Percentiles rank a stretch among this genome's conserved stretches.
Conservation (phyloP, 23 tunicate genomes). For the Oikopleura dioica region DNA sequence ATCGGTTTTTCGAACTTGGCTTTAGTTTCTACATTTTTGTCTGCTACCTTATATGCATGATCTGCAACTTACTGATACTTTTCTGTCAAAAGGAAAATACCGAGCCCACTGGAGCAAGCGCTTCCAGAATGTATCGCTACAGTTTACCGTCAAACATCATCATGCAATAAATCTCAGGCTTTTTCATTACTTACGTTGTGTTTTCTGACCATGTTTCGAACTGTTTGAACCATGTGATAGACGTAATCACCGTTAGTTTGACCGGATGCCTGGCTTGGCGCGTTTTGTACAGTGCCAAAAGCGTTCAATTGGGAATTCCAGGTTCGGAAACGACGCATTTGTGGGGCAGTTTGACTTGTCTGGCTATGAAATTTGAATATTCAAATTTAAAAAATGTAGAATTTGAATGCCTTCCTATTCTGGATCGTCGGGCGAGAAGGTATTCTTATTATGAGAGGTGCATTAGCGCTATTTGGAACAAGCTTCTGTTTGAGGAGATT, state of each 20-base stretch:
- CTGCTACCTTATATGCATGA: background rate
- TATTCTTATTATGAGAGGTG: background rate
- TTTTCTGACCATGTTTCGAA: background rate
- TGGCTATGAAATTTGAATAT: too few species aligned
- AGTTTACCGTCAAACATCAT: background rate
- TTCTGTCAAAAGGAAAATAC: background rate
- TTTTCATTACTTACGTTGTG: too few species aligned
- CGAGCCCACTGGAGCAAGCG: too few species aligned
- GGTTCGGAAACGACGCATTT: background rate
- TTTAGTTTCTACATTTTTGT: background rate
- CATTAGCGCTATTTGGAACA: background rate
- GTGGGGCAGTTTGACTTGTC: background rate
- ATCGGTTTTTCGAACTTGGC: background rate
- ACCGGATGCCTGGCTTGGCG: background rate
- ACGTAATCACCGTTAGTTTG: background rate
- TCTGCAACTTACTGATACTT: background rate
- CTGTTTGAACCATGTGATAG: background rate
- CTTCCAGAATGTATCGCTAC: background rate
- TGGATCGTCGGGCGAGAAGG: background rate
- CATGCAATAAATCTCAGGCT: background rate
- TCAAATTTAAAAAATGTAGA: too few species aligned
- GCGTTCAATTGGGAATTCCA: background rate
- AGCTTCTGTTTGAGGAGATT: background rate
- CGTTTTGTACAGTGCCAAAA: background rate
- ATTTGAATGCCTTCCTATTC: too few species aligned